Evolutionary conservation across 2,888 invertebrate species (phyloP).

Genomic region (Drosophila paramelanica): DNA sequence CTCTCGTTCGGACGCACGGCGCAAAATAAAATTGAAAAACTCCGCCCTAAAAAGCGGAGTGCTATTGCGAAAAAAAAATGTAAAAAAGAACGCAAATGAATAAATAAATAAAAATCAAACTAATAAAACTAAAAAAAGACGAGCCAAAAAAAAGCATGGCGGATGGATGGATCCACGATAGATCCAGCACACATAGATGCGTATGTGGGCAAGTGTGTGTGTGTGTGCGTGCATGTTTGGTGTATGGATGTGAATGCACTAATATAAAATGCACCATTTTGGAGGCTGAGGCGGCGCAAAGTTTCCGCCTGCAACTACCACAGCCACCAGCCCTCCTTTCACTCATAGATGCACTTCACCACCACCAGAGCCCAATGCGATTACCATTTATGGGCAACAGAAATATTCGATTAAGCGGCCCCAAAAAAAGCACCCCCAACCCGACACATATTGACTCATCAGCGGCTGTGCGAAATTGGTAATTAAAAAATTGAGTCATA

Average conservation of each 20-base stretch:
- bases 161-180: conserved; percentile 42
- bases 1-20: conserved; percentile 61
- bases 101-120: conserved; percentile 75
- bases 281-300: conserved; percentile 26
- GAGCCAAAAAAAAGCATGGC: conserved; percentile 59
- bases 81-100: conserved; percentile 41
- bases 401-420: conserved; percentile 72
- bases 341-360: not conserved
- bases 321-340: not conserved
- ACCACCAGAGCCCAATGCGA: conserved; percentile 35
- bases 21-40: conserved; percentile 84
- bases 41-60: conserved; percentile 83
- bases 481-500: conserved; percentile 21
- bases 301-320: not conserved
- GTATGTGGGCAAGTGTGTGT: not conserved
- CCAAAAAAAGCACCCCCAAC: conserved; percentile 40
- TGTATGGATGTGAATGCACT: conserved; percentile 62
- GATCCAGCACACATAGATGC: conserved; percentile 28
- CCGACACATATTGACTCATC: conserved; percentile 41
- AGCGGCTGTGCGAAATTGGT: conserved; percentile 12
- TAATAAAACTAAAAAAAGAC: conserved; percentile 70
- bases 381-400: conserved; percentile 76
- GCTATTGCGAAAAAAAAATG: conserved; percentile 51
- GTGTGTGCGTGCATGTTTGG: conserved; percentile 6
- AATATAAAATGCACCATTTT: conserved; percentile 82